These are phyloP conservation scores for Serinus canaria DNA, from an alignment of 2,113 vertebrate species.

Conservation along the genomic window DNA sequence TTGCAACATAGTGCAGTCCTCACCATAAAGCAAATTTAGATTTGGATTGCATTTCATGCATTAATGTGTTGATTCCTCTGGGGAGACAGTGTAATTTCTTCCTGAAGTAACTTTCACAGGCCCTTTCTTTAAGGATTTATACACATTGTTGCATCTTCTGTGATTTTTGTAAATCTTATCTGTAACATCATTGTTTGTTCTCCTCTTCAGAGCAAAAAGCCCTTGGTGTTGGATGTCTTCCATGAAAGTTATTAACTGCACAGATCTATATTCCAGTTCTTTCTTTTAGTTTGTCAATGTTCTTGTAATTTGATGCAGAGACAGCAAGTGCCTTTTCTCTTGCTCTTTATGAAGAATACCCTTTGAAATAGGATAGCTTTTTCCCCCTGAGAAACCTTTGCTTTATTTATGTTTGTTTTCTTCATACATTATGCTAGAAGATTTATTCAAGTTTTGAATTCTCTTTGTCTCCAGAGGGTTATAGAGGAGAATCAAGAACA, in stretches of 20 bases:
- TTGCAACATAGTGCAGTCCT: not conserved
- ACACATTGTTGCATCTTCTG: not conserved
- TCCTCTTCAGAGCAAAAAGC: not conserved
- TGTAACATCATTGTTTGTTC: not conserved
- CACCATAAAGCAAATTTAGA: not conserved
- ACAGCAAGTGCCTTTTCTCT: not conserved
- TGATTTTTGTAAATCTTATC: not conserved
- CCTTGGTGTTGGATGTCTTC: not conserved
- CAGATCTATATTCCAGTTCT: not conserved
- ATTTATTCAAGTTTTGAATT: conserved; percentile 27
- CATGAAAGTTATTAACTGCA: not conserved
- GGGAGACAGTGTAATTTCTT: not conserved
- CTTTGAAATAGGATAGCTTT: not conserved
- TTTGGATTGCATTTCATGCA: not conserved
- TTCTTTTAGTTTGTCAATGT: conserved; percentile 5
- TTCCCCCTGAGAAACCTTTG: not conserved
- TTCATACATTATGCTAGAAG: not conserved
- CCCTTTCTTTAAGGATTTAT: not conserved
- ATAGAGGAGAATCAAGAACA: conserved; percentile 92
- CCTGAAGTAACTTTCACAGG: not conserved
- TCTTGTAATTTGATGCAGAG: not conserved
- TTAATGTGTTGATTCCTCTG: not conserved
- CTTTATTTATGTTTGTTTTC: conserved; percentile 16
- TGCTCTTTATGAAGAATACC: not conserved
- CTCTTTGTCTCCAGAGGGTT: conserved; percentile 79